These are phyloP conservation scores for Cinclus cinclus DNA, from an alignment of 2,113 vertebrate genomes.

Conservation along the genomic window DNA sequence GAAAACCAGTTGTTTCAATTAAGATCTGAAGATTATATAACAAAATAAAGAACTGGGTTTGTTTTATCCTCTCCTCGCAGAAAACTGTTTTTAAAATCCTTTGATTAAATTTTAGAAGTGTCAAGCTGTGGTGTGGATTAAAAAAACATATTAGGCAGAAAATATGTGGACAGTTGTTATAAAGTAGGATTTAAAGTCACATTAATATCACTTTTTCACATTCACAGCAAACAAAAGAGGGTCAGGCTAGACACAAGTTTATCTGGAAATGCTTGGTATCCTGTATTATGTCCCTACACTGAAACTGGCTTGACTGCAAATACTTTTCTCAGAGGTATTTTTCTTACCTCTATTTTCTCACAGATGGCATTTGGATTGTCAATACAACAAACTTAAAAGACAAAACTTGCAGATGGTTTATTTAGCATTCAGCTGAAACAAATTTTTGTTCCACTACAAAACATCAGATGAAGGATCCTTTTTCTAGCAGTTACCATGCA, in stretches of 20 bases:
- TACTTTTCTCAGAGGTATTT: background rate
- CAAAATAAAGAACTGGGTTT: background rate
- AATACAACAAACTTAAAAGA: background rate
- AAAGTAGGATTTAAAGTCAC: background rate
- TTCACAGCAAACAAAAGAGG: background rate
- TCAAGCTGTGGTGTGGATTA: background rate
- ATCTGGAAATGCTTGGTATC: background rate
- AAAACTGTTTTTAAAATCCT: background rate
- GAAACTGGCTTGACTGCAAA: background rate
- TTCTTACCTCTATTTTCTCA: background rate
- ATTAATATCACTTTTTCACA: background rate
- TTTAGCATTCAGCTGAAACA: background rate
- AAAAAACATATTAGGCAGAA: background rate
- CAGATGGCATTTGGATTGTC: background rate
- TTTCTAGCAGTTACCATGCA: background rate
- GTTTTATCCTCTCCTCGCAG: background rate
- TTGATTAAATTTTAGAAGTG: background rate
- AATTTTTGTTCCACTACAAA: background rate
- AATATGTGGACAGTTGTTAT: background rate
- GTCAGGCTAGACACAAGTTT: background rate
- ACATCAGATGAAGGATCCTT: background rate
- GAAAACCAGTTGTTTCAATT: background rate
- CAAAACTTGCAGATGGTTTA: background rate
- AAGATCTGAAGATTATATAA: background rate
- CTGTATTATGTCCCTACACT: background rate